phyloP scores from a whole-genome alignment of 2,888 invertebrate species.

The Desoria tigrina region DNA sequence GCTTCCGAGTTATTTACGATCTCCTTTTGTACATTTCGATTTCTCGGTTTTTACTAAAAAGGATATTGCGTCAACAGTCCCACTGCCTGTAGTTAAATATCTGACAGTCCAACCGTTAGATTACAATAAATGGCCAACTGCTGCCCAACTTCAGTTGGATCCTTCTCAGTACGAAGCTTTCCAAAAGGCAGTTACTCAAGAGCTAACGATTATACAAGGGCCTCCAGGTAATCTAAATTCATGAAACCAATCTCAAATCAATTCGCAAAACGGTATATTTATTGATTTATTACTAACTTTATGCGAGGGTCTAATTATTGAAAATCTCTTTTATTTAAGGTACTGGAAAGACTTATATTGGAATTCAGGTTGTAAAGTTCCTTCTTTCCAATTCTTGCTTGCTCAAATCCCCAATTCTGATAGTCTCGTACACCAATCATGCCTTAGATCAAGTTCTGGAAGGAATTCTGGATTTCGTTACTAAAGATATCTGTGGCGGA shows the following conservation, averaged over 20 bases:
- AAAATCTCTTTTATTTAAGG: neutral
- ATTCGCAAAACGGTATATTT: no score
- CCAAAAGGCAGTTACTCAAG: conserved; percentile 54
- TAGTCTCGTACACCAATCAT: conserved; percentile 60
- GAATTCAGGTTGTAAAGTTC: conserved; percentile 57
- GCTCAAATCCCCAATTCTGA: conserved; percentile 56
- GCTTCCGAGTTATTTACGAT: conserved; percentile 32
- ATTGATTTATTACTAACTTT: no score
- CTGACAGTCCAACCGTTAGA: neutral
- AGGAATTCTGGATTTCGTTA: conserved; percentile 16
- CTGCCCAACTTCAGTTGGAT: conserved; percentile 51
- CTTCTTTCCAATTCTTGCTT: conserved; percentile 55
- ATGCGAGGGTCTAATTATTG: no score
- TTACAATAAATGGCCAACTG: conserved; percentile 24
- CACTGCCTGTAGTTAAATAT: no score
- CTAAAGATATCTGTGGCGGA: neutral
- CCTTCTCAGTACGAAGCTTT: conserved; percentile 56
- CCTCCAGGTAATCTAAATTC: conserved; percentile 63
- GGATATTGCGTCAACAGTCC: no score
- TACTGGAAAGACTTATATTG: conserved; percentile 59
- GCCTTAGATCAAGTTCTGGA: conserved; percentile 60
- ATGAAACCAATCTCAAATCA: no score
- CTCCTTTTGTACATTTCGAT: neutral
- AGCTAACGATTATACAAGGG: conserved; percentile 58
- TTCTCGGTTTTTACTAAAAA: conserved; percentile 10